Base-by-base conservation (phyloP, 1,140 invertebrate genomes). In the Drosophila nigrodunni region DNA sequence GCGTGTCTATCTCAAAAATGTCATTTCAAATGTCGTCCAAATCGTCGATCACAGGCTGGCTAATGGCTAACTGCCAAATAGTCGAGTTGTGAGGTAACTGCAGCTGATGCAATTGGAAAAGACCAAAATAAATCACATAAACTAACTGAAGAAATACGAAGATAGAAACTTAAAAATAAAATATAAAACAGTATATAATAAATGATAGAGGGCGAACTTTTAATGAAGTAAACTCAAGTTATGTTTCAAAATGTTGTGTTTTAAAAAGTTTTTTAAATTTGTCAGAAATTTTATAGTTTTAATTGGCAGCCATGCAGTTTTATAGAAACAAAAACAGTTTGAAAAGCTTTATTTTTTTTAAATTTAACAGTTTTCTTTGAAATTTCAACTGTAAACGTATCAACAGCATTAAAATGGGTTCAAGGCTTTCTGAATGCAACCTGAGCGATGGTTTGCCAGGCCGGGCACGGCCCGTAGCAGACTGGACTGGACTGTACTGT, bases 1-100 rank as follows among this genome's bases (percentile, higher is more conserved):
- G 71, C 66, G 44, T 65, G 62, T 66, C 62, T 76, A 86, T 72
- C 67, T 73, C 71, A 60, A 65, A 87, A 85, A 73, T 78, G 70
- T 78, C 82, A 86, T 82, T 87, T 82, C 37, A 75, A 78, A 86
- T 81, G 64, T 64, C 73, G 55, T 70, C 72, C 43, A 65, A 74
- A 55, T 69, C 46, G 58, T 58, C 44, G 59, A 30, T 80, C 77
- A 78, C 65, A 43, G 65, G 74, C 55, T 66, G 49, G 50, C 70
- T 79, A 66, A 62, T 50, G 61, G 64, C 59, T 25, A 54, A 13
- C 66, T 49, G 72, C 65, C 60, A 47, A 69, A 43, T 64, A 54
- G 57, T 50, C 74, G 18, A 43, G 60, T 44, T 37, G 34, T 76
- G 60, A 64, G 60, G 60, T 57, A 57, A 78, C 49, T 66, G 47